These are phyloP conservation scores for Seriola aureovittata DNA, from an alignment of 2,113 vertebrate species.

Conservation along the genomic window DNA sequence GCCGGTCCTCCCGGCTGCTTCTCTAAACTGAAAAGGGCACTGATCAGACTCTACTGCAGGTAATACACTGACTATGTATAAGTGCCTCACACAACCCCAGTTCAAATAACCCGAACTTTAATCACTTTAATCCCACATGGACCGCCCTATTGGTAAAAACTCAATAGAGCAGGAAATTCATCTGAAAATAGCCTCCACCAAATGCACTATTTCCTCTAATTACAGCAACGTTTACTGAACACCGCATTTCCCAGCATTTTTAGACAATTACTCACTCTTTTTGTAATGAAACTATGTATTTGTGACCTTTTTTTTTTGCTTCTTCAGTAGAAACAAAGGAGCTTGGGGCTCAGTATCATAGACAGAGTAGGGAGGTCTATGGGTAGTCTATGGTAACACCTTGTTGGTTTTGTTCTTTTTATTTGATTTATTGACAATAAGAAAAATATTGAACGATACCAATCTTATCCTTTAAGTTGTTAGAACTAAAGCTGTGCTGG, in stretches of 20 bases:
- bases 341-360: not conserved
- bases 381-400: too few species aligned
- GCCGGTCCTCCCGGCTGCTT: too few species aligned
- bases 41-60: too few species aligned
- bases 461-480: conserved; percentile 17
- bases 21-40: too few species aligned
- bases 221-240: not conserved
- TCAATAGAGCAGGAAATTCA: not conserved
- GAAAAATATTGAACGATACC: conserved; percentile 14
- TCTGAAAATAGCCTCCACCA: not conserved
- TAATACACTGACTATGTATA: too few species aligned
- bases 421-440: not conserved
- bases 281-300: not conserved
- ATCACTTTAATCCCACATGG: too few species aligned
- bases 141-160: too few species aligned
- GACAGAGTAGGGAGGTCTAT: not conserved
- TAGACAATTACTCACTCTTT: not conserved
- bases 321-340: not conserved
- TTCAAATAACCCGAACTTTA: too few species aligned
- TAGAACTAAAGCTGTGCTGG: not conserved
- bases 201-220: not conserved
- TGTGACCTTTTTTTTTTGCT: too few species aligned
- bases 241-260: not conserved
- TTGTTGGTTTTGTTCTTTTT: conserved; percentile 26
- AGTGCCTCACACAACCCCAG: too few species aligned